Percentiles rank a stretch among this genome's conserved stretches.
These are phyloP conservation scores for Cherax destructor DNA, from an alignment of 1,140 invertebrate genomes.

Conservation along the genomic window DNA sequence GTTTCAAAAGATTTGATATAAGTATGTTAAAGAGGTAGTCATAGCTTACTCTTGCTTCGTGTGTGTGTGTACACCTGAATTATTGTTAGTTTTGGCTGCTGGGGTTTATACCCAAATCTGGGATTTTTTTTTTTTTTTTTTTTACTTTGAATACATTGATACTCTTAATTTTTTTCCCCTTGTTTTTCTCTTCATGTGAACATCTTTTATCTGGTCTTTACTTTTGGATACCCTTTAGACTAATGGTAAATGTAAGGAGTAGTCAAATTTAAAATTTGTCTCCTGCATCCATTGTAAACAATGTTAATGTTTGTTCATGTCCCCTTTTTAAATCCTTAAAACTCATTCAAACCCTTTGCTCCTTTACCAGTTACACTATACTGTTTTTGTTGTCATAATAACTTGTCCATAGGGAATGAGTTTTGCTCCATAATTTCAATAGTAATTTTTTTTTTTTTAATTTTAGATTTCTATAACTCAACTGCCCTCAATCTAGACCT, in stretches of 20 bases:
- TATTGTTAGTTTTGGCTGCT: too few species aligned
- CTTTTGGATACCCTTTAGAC: neutral
- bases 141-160: too few species aligned
- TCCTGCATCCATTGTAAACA: neutral
- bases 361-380: neutral
- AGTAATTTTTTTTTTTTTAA: neutral
- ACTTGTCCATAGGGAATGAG: neutral
- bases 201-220: neutral
- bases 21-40: too few species aligned
- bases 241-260: neutral
- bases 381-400: neutral
- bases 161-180: neutral
- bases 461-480: too few species aligned
- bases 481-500: too few species aligned
- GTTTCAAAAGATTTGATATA: too few species aligned
- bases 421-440: constrained; percentile 4
- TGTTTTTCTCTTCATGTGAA: neutral
- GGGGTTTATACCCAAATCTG: too few species aligned
- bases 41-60: too few species aligned
- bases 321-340: neutral
- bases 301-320: neutral
- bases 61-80: too few species aligned
- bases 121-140: too few species aligned
- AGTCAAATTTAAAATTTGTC: neutral
- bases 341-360: neutral